These are phyloP conservation scores for Agrotis ipsilon DNA, from an alignment of 2,888 invertebrate genomes.

Conservation along the genomic window DNA sequence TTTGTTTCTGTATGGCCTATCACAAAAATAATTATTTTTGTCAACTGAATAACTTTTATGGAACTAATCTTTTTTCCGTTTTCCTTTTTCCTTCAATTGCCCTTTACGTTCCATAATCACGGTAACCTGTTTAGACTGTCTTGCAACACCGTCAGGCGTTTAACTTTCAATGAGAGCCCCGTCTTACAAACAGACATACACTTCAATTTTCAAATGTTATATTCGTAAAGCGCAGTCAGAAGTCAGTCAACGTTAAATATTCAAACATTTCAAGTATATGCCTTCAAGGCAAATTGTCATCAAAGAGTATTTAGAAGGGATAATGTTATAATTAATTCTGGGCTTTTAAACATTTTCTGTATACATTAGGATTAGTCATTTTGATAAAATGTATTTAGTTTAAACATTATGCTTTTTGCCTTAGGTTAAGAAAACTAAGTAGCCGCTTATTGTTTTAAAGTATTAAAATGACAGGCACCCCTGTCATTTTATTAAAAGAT, in stretches of 20 bases:
- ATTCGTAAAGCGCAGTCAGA: conserved; percentile 11
- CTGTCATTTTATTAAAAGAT: background rate
- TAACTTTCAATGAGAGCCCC: too few species aligned
- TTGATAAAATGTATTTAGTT: conserved; percentile 20
- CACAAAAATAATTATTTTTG: too few species aligned
- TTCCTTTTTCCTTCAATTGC: too few species aligned
- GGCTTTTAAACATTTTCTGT: conserved; percentile 61
- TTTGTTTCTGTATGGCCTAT: too few species aligned
- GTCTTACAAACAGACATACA: conserved; percentile 11
- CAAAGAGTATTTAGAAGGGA: conserved; percentile 62
- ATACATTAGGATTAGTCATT: conserved; percentile 54
- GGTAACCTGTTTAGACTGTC: too few species aligned
- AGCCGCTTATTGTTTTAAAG: conserved; percentile 14
- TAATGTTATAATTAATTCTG: conserved; percentile 58
- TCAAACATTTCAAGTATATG: conserved; percentile 47
- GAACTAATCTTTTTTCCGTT: too few species aligned
- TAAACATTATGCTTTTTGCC: conserved; percentile 23
- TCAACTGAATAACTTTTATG: too few species aligned
- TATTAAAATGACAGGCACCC: conserved; percentile 6
- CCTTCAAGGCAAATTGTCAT: conserved; percentile 60
- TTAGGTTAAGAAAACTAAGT: background rate
- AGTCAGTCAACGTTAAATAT: conserved; percentile 25
- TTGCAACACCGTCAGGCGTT: too few species aligned
- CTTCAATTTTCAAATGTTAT: background rate
- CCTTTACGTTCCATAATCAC: too few species aligned